Percentiles rank a stretch among this genome's conserved stretches.
Evolutionary conservation across 2,113 vertebrate species (phyloP).

Genomic region (Theristicus caerulescens): DNA sequence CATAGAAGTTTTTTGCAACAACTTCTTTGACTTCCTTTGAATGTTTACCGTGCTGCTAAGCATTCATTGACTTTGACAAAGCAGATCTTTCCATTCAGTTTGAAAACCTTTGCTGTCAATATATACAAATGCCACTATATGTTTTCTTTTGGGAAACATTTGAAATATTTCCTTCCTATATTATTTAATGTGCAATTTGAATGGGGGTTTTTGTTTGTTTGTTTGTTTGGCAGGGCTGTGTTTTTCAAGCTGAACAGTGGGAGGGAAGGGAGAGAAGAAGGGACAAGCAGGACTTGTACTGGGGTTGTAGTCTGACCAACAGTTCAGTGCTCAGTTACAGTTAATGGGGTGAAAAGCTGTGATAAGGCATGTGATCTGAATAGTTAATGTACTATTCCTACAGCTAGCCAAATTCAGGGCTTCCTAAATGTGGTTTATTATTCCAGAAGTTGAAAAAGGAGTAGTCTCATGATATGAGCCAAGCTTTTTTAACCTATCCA

Average conservation of each 20-base stretch:
- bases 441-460: slow-evolving; percentile 41
- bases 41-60: neutral
- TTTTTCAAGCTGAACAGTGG: neutral
- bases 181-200: slow-evolving; percentile 29
- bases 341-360: slow-evolving; percentile 65
- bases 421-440: slow-evolving; percentile 48
- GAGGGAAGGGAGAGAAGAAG: neutral
- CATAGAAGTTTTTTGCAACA: slow-evolving; percentile 13
- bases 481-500: slow-evolving; percentile 43
- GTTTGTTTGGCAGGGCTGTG: neutral
- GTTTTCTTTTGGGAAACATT: slow-evolving; percentile 39
- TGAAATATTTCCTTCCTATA: neutral
- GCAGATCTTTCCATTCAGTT: slow-evolving; percentile 21
- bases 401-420: slow-evolving; percentile 16
- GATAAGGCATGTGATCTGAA: slow-evolving; percentile 41
- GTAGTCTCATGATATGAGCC: neutral
- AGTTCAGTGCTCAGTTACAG: slow-evolving; percentile 23
- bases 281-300: neutral
- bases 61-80: slow-evolving; percentile 41
- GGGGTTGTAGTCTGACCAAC: slow-evolving; percentile 7
- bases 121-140: slow-evolving; percentile 35
- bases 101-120: neutral
- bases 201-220: neutral
- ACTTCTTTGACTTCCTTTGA: slow-evolving; percentile 15
- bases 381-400: slow-evolving; percentile 25